Evolutionary conservation across 2,113 vertebrate genomes (phyloP).

Genomic region (Elgaria multicarinata): DNA sequence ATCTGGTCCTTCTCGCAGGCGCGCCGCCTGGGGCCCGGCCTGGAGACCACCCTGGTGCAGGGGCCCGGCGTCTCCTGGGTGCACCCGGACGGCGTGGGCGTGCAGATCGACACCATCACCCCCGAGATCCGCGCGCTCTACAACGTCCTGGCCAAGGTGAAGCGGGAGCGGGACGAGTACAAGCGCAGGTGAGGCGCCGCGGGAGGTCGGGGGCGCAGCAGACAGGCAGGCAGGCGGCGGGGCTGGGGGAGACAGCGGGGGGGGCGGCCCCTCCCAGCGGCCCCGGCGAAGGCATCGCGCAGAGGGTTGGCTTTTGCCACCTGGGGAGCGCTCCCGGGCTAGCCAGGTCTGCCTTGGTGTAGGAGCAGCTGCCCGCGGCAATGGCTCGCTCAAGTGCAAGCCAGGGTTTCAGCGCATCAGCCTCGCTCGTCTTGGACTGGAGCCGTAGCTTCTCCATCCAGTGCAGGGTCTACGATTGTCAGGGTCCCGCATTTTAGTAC

Average conservation of each 20-base stretch:
- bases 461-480: not conserved
- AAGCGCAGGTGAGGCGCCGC: conserved; percentile 88
- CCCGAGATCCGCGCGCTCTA: conserved; percentile 98
- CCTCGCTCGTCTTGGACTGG: fast-evolving
- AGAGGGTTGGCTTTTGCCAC: too few relatives aligned
- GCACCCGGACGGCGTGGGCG: conserved; percentile 95
- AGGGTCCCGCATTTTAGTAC: not conserved
- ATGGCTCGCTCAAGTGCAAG: too few relatives aligned
- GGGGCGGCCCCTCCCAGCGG: too few relatives aligned
- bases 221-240: not conserved
- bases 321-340: too few relatives aligned
- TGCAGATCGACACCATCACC: conserved; percentile 98
- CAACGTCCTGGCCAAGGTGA: conserved; percentile 97
- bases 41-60: conserved; percentile 87
- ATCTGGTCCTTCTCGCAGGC: conserved; percentile 96
- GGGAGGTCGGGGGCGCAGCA: not conserved
- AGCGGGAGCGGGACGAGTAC: conserved; percentile 95
- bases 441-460: not conserved
- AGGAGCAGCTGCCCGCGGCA: too few relatives aligned
- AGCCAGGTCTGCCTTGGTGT: too few relatives aligned
- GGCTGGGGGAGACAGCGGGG: not conserved
- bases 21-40: conserved; percentile 85
- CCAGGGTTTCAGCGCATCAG: too few relatives aligned
- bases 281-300: too few relatives aligned
- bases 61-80: conserved; percentile 93